Base-by-base conservation (phyloP, 2,113 vertebrate genomes). In the Nematolebias whitei region DNA sequence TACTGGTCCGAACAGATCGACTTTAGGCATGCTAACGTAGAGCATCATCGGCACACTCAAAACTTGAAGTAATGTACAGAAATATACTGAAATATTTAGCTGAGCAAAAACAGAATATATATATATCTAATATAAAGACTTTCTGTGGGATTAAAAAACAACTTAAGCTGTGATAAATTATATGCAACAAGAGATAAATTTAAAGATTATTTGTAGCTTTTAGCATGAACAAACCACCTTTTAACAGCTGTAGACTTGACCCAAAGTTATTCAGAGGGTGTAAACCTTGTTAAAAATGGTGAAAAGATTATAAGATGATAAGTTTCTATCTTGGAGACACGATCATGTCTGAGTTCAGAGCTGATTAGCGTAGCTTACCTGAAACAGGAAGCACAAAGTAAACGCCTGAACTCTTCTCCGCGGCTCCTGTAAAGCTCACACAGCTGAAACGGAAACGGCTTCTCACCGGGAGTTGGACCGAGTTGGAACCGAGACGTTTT, bases 181-280 rank as follows among this genome's bases (percentile, higher is more conserved):
- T 84, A 86, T 87, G 79, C 78, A 83, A 72, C 59, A 79, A 54
- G 62, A 70, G 39, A n/a, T 54, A 69, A 47, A 44, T 82, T 38
- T 12, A 11, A 9, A 47, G 2, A 6, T 35, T 35, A 38, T 86
- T 80, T 85, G 50, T 84, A 83, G 78, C 61, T 43, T 81, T 71
- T 73, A 88, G 90, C 88, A 90, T 89, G 86, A 87, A 82, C 73
- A 79, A 73, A 71, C 51, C 63, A 58, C 63, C 71, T 75, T 84
- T 61, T 70, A 80, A 38, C 43, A 29, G 41, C 24, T 15, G 53
- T 67, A 81, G 71, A 69, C 48, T 63, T 82, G 65, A 74, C 16
- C 19, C 8, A 63, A 48, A 14, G 51, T 62, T 71, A 38, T 64
- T 70, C 71, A 51, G 44, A 64, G 26, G 32, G 26, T 45, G 29